Conservation (phyloP, 2,888 invertebrate genomes). For the Hetaerina titia region DNA sequence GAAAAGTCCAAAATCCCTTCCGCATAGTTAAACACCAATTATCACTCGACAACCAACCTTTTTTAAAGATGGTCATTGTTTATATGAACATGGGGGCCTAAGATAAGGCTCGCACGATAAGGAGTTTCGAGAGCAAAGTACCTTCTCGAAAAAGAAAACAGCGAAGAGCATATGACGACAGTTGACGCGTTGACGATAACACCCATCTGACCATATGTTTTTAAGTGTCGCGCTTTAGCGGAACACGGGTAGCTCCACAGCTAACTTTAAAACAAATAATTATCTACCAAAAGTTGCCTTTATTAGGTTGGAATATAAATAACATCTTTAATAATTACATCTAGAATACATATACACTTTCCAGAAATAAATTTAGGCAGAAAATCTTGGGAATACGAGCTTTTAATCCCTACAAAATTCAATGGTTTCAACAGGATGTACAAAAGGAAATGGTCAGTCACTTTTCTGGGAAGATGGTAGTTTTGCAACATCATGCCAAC, state of each 20-base stretch:
- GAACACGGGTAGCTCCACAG: too few relatives aligned
- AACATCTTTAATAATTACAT: too few relatives aligned
- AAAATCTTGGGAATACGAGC: too few relatives aligned
- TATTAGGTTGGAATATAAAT: too few relatives aligned
- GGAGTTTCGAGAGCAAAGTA: neutral
- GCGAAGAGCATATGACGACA: neutral
- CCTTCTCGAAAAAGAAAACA: neutral
- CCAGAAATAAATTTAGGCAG: too few relatives aligned
- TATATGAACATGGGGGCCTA: neutral
- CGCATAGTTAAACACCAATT: constrained; percentile 6
- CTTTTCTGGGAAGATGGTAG: neutral
- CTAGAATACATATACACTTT: too few relatives aligned
- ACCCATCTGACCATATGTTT: neutral
- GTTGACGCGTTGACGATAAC: neutral
- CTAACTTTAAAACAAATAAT: too few relatives aligned
- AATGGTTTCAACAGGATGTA: neutral
- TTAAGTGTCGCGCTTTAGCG: neutral
- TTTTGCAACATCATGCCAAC: neutral
- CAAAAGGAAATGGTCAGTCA: neutral
- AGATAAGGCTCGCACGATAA: neutral
- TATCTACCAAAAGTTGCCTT: too few relatives aligned
- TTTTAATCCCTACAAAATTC: too few relatives aligned
- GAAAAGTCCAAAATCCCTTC: constrained; percentile 6
- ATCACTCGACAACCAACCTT: neutral
- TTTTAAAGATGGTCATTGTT: neutral